Evolutionary conservation across 1,140 invertebrate genomes (phyloP).

Genomic region (Bombus consobrinus): DNA sequence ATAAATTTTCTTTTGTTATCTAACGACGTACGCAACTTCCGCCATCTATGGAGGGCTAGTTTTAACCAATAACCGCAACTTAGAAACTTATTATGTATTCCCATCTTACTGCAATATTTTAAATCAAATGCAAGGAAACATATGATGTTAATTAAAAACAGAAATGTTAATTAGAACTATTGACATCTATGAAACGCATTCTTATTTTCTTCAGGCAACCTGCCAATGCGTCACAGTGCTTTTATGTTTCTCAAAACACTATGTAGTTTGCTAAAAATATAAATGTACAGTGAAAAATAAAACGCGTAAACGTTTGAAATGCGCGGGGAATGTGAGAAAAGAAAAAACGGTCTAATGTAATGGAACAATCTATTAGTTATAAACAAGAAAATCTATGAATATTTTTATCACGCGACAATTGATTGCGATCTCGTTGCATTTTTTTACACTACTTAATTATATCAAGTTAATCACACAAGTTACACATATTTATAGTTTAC

Average conservation of each 20-base stretch:
- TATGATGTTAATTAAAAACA: not conserved
- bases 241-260: conserved; percentile 22
- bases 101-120: not conserved
- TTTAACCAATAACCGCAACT: conserved; percentile 29
- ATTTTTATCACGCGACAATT: not conserved
- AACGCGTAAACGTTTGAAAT: not conserved
- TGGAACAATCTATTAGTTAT: not conserved
- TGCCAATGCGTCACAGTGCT: conserved; percentile 15
- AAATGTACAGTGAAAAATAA: not conserved
- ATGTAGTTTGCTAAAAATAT: conserved; percentile 14
- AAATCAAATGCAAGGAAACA: not conserved
- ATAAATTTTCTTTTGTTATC: conserved; percentile 25
- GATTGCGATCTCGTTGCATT: not conserved
- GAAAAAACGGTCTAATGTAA: not conserved
- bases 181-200: not conserved
- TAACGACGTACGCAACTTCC: not conserved
- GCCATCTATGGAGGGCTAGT: not conserved
- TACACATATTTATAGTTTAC: too few species aligned
- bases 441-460: not conserved
- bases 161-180: not conserved
- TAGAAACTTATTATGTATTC: not conserved
- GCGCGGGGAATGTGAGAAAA: not conserved
- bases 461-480: too few species aligned
- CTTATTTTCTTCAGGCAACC: not conserved
- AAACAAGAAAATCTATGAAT: too few species aligned